Conservation (phyloP, 2,113 vertebrate species). For the Oxyura jamaicensis region DNA sequence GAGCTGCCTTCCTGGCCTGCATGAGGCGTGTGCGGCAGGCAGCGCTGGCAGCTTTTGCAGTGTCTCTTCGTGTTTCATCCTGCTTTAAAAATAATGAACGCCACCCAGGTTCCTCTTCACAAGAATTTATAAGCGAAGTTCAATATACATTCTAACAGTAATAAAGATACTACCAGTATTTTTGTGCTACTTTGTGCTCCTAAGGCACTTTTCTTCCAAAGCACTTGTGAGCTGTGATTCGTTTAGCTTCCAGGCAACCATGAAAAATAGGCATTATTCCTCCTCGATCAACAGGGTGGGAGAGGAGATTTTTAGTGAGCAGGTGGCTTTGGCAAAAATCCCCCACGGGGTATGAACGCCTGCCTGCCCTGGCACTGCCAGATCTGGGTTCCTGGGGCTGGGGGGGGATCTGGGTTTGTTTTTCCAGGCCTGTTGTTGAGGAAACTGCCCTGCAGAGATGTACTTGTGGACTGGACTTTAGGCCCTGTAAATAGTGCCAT, state of each 20-base stretch:
- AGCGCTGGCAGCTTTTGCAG: accelerated
- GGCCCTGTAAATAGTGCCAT: accelerated
- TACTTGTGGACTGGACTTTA: neutral
- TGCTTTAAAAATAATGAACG: neutral
- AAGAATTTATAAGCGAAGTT: neutral
- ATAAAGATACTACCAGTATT: neutral
- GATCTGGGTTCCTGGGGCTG: neutral
- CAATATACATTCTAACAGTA: neutral
- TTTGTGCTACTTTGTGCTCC: neutral
- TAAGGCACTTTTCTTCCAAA: neutral
- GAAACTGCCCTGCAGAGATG: neutral
- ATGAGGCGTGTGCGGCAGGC: neutral
- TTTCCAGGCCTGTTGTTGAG: too few species aligned
- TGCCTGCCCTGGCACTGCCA: accelerated
- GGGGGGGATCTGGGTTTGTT: too few species aligned
- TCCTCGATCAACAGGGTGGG: neutral
- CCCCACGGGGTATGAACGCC: accelerated
- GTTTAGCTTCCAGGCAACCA: neutral
- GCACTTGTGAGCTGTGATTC: neutral
- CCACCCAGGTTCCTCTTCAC: accelerated
- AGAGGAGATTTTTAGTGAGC: neutral
- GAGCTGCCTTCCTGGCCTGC: accelerated
- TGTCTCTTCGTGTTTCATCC: neutral
- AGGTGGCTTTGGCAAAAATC: neutral
- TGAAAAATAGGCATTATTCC: neutral